Conservation (phyloP, 2,113 vertebrate genomes). For the Sialia sialis region DNA sequence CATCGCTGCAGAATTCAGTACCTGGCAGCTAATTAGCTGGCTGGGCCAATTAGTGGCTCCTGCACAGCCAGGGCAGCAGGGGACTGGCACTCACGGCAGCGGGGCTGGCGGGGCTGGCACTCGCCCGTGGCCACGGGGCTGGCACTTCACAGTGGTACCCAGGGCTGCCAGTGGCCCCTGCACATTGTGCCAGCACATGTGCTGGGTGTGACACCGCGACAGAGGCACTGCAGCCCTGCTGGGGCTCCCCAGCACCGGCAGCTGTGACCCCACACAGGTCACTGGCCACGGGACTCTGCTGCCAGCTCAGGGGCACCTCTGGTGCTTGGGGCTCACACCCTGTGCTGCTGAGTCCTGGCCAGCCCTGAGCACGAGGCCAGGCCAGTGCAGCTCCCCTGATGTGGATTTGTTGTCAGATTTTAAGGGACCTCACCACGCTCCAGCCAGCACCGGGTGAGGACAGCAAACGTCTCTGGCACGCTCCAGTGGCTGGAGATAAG, state of each 20-base stretch:
- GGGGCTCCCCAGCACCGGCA: no score
- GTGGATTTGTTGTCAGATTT: neutral
- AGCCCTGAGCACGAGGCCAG: rapidly evolving
- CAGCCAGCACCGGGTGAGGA: rapidly evolving
- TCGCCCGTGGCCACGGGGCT: rapidly evolving
- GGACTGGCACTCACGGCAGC: neutral
- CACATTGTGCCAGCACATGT: neutral
- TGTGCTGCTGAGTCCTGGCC: rapidly evolving
- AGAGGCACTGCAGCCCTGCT: rapidly evolving
- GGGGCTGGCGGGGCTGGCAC: neutral
- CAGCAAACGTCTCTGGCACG: neutral
- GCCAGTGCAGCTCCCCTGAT: rapidly evolving
- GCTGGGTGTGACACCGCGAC: neutral
- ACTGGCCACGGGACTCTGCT: neutral
- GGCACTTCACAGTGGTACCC: neutral
- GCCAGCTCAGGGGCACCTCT: neutral
- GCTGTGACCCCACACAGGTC: no score
- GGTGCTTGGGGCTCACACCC: rapidly evolving
- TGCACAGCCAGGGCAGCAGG: neutral
- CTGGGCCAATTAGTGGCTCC: neutral
- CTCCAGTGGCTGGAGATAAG: neutral
- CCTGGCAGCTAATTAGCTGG: neutral
- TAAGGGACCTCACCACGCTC: rapidly evolving
- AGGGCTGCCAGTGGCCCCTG: no score
- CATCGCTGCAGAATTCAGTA: neutral